A percentile compares a stretch with the other conserved stretches of the same genome.
Evolutionary conservation across 2,888 invertebrate species (phyloP).

Genomic region (Dascillus cervinus): DNA sequence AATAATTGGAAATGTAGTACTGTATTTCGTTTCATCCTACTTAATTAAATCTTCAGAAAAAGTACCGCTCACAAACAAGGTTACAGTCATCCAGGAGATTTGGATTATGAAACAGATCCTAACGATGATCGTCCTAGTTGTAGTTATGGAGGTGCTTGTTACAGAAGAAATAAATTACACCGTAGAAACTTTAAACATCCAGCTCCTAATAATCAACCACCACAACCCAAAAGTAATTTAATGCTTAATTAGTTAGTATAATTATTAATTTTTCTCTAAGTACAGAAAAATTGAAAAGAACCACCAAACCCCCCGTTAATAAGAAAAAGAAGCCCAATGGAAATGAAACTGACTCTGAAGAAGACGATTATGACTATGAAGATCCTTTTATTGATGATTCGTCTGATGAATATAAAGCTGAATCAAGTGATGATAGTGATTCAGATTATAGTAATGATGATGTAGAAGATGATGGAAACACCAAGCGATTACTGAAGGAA

Average conservation of each 20-base stretch:
- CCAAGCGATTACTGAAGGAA: slow-evolving; percentile 17
- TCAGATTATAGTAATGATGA: slow-evolving; percentile 10
- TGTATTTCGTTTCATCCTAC: too few relatives aligned
- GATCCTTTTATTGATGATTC: slow-evolving; percentile 23
- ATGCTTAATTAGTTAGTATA: neutral
- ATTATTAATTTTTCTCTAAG: neutral
- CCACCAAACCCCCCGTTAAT: neutral
- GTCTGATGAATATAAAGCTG: slow-evolving; percentile 14
- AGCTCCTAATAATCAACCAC: slow-evolving; percentile 19
- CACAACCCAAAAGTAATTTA: slow-evolving; percentile 9
- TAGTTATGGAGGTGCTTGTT: slow-evolving; percentile 51
- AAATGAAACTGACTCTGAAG: slow-evolving; percentile 15
- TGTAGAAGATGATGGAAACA: slow-evolving; percentile 12
- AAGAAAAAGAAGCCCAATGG: neutral
- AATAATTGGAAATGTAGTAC: too few relatives aligned
- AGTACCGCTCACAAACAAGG: slow-evolving; percentile 51
- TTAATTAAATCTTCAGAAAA: slow-evolving; percentile 43
- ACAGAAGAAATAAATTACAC: slow-evolving; percentile 51
- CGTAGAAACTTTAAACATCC: slow-evolving; percentile 47
- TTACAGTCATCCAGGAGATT: slow-evolving; percentile 58
- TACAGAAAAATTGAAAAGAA: neutral
- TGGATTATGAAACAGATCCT: slow-evolving; percentile 47
- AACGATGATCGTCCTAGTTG: slow-evolving; percentile 46
- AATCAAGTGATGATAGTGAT: slow-evolving; percentile 14
- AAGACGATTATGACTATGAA: slow-evolving; percentile 20